Conservation (phyloP, 2,113 vertebrate species). For the Nanger granti region DNA sequence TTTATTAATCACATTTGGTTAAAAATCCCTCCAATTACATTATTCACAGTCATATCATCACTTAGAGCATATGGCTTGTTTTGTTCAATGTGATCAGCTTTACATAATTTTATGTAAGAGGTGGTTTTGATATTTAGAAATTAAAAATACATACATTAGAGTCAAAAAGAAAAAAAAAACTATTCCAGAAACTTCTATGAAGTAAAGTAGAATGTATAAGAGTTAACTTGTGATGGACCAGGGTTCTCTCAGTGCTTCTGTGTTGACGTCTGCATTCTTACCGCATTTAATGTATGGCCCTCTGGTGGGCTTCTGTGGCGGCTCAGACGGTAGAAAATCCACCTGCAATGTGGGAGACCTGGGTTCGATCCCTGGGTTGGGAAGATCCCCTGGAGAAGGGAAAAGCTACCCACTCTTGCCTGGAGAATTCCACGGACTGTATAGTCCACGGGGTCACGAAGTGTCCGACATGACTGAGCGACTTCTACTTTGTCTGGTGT, state of each 20-base stretch:
- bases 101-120: not conserved
- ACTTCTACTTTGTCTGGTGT: not conserved
- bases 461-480: not conserved
- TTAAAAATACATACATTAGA: not conserved
- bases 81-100: not conserved
- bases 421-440: not conserved
- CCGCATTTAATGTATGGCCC: not conserved
- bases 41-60: not conserved
- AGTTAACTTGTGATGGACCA: not conserved
- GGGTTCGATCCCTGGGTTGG: not conserved
- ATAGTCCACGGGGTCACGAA: accelerated
- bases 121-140: constrained; percentile 16
- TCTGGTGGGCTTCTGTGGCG: not conserved
- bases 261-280: not conserved
- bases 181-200: not conserved
- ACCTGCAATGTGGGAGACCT: not conserved
- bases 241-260: not conserved
- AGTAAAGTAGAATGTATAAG: not conserved
- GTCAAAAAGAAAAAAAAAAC: not conserved
- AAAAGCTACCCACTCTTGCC: not conserved
- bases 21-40: not conserved
- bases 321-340: not conserved
- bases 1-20: not conserved
- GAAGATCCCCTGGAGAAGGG: not conserved
- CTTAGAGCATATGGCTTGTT: not conserved